phyloP scores from a whole-genome alignment of 2,888 invertebrate species.

The Diplolepis rosae region DNA sequence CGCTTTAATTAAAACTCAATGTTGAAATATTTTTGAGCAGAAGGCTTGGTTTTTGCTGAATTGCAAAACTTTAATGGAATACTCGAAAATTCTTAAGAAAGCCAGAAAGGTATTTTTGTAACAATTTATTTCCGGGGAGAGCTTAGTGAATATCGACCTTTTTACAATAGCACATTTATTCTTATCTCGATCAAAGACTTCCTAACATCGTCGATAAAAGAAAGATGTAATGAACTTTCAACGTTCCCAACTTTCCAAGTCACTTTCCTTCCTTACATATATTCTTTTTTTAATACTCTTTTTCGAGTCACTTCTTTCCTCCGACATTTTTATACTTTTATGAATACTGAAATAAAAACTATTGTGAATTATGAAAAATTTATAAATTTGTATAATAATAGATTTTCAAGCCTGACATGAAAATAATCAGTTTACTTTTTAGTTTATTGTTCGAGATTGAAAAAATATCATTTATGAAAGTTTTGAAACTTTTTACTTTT shows the following conservation, averaged over 20 bases:
- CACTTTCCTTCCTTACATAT: background rate
- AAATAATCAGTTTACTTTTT: too few species aligned
- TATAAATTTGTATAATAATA: too few species aligned
- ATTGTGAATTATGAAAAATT: too few species aligned
- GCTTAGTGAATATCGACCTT: background rate
- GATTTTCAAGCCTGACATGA: too few species aligned
- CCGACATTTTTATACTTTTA: too few species aligned
- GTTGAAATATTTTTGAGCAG: background rate
- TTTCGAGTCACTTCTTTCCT: background rate
- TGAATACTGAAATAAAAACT: too few species aligned
- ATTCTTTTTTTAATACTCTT: background rate
- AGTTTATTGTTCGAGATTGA: too few species aligned
- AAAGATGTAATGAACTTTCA: background rate
- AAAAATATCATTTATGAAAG: too few species aligned
- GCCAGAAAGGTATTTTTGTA: background rate
- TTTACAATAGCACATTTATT: conserved; percentile 4
- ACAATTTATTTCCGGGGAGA: background rate
- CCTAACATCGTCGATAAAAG: background rate
- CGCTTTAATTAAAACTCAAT: background rate
- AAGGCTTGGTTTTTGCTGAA: background rate
- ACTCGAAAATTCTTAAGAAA: background rate
- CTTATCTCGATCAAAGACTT: background rate
- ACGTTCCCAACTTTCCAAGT: background rate
- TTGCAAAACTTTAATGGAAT: background rate
- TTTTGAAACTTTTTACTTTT: too few species aligned